Evolutionary conservation across 2,888 invertebrate species (phyloP), one percentile per base, ranked within the genome.

Genomic region (Patella depressa): DNA sequence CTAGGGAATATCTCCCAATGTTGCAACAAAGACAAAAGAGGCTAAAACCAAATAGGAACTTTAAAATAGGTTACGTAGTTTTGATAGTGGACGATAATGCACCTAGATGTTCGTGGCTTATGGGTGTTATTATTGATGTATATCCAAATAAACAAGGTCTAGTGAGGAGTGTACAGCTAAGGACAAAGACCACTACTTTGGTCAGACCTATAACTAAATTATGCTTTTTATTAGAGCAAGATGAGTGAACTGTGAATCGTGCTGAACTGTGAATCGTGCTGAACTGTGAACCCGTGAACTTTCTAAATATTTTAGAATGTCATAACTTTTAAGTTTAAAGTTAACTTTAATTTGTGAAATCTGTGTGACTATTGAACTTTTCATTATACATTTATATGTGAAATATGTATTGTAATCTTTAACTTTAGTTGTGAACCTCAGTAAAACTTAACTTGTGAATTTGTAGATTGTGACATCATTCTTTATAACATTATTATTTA

Each of bases 1-100:
- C 24, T 11, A 72, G 55, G 53, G 74, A 75, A 53, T 79, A 75
- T 59, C 53, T 77, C n/a, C 72, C 74, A n/a, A 17, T 69, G 11
- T 72, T 79, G 54, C 79, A 77, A 34, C 24, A 55, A 29, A 19
- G 79, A 29, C 77, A 74, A 69, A 79, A 79, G 45, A 75, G 77
- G 77, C 24, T 72, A 2, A 12, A 53, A 15, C 53, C 54, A 65
- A 19, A 54, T 19, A 15, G 54, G 19, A 75, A 71, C 29, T 19
- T 75, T 19, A 45, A 14, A 24, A 45, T 75, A 17, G 71, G 74
- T 9, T 77, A 79, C 53, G 24, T 79, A 17, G 76, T 79, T 17
- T 17, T 79, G n/a, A 19, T 79, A 11, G 15, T 70, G 15, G 65
- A 79, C 19, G 73, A 73, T n/a, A 71, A 69, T 45, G 54, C 24